Base-by-base conservation (phyloP, 2,113 vertebrate species). In the Petrocephalus microphthalmus region DNA sequence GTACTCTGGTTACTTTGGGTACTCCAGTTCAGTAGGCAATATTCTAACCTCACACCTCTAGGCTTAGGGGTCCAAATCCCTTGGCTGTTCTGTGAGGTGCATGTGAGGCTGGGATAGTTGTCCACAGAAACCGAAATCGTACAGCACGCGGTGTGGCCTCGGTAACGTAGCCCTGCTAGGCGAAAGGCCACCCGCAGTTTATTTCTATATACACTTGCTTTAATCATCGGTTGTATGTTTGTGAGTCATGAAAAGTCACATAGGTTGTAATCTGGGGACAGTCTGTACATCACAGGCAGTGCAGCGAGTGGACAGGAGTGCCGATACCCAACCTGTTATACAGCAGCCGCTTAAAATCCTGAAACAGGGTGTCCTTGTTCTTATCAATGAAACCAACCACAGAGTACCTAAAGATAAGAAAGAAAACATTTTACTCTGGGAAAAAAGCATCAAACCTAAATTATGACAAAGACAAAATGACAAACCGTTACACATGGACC, bases 281-380 rank as follows among this genome's bases (percentile, higher is more conserved):
- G 25, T 25, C 25, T 67, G 60, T 29, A 67, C 33, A 33, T 78
- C 33, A 3, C 7, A 67, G 60, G n/a, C 22, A 83, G 47, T 47
- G 8, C 87, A 33, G 49, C n/a, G 81, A 86, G 29, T 33, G 57
- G 25, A 53, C 15, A 51, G 88, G 85, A 88, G 33, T 52, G 56
- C 10, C 84, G 33, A 57, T 29, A 20, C 13, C 94, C 88, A 93
- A 99, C 98, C 98, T 99, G 97, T 99, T 99, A 93, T 99, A 99
- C 94, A 99, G 93, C 87, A 99, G 96, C 88, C 98, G 96, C 93
- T 99, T 99, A 95, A 99, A 99, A 93, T 99, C 98, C 92, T 99
- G 98, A 94, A 99, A 99, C 91, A 99, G 95, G 37, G 98, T 98
- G 93, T 99, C 98, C 93, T 98, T 99, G 95, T 99, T 99, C 95